phyloP scores from a whole-genome alignment of 2,797 vertebrate genomes.

The Gouania willdenowi region DNA sequence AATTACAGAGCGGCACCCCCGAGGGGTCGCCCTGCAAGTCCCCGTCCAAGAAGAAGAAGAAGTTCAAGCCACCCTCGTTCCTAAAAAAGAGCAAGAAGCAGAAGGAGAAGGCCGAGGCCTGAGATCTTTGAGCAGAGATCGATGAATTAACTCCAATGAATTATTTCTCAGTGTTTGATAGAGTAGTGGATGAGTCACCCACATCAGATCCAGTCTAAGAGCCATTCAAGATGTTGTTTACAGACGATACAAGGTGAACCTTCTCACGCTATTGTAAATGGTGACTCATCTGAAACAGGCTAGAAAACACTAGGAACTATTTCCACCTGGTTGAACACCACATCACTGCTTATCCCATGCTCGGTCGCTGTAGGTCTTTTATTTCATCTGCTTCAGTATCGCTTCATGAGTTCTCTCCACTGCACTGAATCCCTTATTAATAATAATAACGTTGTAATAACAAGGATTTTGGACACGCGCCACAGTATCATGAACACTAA shows the following conservation, averaged over 20 bases:
- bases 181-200: conserved; percentile 28
- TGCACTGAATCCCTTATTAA: conserved; percentile 36
- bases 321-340: conserved; percentile 40
- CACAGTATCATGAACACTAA: too few relatives aligned
- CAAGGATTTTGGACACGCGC: too few relatives aligned
- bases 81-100: conserved; percentile 94
- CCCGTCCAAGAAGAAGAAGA: conserved; percentile 98
- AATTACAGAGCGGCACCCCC: conserved; percentile 69
- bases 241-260: conserved; percentile 1
- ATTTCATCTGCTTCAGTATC: conserved; percentile 37
- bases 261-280: conserved; percentile 18
- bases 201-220: conserved; percentile 31
- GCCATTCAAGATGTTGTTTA: conserved; percentile 22
- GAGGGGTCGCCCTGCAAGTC: conserved; percentile 96
- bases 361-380: conserved; percentile 24
- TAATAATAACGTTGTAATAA: too few relatives aligned
- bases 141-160: conserved; percentile 56
- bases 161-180: conserved; percentile 24
- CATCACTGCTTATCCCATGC: conserved; percentile 24
- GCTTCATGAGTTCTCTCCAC: conserved; percentile 31
- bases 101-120: conserved; percentile 92
- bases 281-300: conserved; percentile 29
- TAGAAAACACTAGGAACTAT: conserved; percentile 28
- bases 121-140: conserved; percentile 46
- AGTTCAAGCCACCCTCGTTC: conserved; percentile 97